phyloP scores from a whole-genome alignment of 2,797 vertebrate species.

The Salarias fasciatus region DNA sequence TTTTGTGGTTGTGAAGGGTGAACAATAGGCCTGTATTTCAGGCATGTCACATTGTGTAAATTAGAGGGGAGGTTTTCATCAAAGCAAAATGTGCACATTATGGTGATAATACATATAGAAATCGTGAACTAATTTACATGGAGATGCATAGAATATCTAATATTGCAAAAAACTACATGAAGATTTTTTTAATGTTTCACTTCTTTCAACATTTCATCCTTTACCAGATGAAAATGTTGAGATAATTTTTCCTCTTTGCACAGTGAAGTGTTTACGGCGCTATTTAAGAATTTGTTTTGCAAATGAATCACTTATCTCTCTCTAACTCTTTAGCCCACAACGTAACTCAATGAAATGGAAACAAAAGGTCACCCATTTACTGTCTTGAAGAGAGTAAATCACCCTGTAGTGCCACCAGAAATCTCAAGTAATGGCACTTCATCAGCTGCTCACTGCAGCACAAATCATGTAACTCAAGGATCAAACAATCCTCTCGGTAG shows the following conservation, averaged over 20 bases:
- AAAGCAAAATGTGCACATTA: background rate
- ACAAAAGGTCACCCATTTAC: slow-evolving; percentile 41
- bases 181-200: no score
- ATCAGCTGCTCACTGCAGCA: slow-evolving; percentile 16
- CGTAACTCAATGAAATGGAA: slow-evolving; percentile 3
- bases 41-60: slow-evolving; percentile 14
- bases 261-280: no score
- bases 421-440: slow-evolving; percentile 22
- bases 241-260: no score
- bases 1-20: slow-evolving; percentile 14
- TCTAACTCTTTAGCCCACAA: no score
- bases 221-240: no score
- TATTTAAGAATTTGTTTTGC: no score
- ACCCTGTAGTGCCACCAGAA: slow-evolving; percentile 24
- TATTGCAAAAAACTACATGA: no score
- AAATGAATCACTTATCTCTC: no score
- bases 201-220: no score
- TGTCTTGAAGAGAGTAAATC: slow-evolving; percentile 30
- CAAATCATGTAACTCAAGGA: background rate
- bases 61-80: slow-evolving; percentile 18
- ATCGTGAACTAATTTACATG: background rate
- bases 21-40: slow-evolving; percentile 30
- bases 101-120: background rate
- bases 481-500: background rate
- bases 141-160: background rate